Conservation (phyloP, 2,797 vertebrate genomes). For the Oreonectes daqikongensis region DNA sequence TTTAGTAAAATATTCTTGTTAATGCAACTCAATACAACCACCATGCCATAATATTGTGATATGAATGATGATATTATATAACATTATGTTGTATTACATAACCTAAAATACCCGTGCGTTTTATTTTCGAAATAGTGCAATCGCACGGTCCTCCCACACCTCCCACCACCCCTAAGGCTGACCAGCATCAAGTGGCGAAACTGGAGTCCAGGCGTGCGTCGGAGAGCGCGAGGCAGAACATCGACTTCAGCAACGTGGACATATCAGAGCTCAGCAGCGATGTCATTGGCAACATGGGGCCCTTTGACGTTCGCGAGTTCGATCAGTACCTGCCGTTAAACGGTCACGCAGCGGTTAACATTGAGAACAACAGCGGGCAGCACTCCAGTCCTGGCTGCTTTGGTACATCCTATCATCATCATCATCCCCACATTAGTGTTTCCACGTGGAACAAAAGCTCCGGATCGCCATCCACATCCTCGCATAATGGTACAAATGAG, state of each 20-base stretch:
- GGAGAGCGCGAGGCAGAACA: conserved; percentile 92
- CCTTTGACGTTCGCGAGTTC: conserved; percentile 96
- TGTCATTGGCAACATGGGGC: conserved; percentile 97
- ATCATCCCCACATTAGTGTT: conserved; percentile 68
- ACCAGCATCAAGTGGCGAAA: conserved; percentile 86
- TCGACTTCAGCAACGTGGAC: conserved; percentile 99
- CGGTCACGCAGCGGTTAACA: conserved; percentile 79
- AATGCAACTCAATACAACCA: neutral
- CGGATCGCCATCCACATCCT: conserved; percentile 61
- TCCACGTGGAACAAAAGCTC: conserved; percentile 85
- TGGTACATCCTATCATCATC: conserved; percentile 74
- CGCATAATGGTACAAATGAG: conserved; percentile 68
- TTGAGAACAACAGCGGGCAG: conserved; percentile 79
- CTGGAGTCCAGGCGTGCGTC: conserved; percentile 88
- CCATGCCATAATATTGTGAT: neutral
- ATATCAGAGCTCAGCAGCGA: conserved; percentile 98
- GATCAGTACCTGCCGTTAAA: conserved; percentile 97
- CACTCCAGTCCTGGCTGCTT: conserved; percentile 74
- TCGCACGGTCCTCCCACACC: conserved; percentile 95
- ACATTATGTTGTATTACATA: neutral
- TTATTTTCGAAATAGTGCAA: conserved; percentile 77
- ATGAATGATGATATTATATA: neutral
- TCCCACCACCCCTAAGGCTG: conserved; percentile 93
- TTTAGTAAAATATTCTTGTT: neutral
- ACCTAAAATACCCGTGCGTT: neutral